Evolutionary conservation across 2,113 vertebrate species (phyloP).

Genomic region (Leptobrachium leishanense): DNA sequence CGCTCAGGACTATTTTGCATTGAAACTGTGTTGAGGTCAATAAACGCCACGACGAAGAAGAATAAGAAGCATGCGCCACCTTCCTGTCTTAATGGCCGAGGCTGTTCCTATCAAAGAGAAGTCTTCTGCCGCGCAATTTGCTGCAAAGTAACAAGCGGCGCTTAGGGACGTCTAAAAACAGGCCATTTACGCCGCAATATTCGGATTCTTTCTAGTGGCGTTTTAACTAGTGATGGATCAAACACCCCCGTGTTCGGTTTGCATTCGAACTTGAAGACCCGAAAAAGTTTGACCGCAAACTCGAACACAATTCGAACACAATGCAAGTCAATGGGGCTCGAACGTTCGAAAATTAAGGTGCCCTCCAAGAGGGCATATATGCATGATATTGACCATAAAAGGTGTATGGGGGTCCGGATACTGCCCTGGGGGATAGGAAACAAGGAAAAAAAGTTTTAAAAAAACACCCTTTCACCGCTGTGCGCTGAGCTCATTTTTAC

Average conservation of each 20-base stretch:
- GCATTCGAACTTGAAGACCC: no score
- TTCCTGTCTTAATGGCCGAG: not conserved
- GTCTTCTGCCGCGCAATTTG: constrained; percentile 15
- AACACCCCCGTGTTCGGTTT: not conserved
- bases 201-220: not conserved
- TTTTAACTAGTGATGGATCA: not conserved
- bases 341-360: no score
- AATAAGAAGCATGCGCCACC: not conserved
- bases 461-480: no score
- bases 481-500: no score
- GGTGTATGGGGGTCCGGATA: no score
- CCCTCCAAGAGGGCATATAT: no score
- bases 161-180: not conserved
- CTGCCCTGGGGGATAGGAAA: no score
- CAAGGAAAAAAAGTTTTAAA: no score
- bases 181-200: not conserved
- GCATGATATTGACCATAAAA: no score
- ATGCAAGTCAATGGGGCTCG: no score
- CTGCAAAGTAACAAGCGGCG: not conserved
- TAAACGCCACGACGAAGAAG: not conserved
- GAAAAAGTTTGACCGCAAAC: no score
- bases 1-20: constrained; percentile 28
- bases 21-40: not conserved
- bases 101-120: constrained; percentile 4
- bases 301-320: no score